Percentiles rank a stretch among this genome's conserved stretches.
Conservation (phyloP, 2,113 vertebrate species). For the Indicator indicator region DNA sequence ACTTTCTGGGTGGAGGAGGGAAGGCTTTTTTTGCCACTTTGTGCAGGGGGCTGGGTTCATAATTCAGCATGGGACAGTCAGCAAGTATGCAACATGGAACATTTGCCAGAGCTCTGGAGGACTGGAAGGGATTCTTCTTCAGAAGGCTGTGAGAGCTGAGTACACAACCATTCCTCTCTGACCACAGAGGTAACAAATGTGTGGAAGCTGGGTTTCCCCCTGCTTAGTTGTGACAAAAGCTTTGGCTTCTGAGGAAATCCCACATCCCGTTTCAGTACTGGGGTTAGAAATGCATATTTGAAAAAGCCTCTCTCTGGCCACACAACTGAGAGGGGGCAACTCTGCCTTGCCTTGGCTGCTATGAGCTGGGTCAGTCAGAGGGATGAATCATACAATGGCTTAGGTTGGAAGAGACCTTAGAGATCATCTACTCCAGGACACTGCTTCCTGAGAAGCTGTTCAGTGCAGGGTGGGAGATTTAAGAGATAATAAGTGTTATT, state of each 20-base stretch:
- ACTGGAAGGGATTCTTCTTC: slow-evolving; percentile 33
- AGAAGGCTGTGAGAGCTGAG: neutral
- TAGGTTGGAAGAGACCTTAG: no score
- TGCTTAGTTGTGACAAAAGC: neutral
- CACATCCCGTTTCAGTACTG: neutral
- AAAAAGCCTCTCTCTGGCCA: neutral
- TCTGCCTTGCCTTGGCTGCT: neutral
- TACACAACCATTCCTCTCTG: neutral
- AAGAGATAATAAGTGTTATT: neutral
- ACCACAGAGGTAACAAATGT: neutral
- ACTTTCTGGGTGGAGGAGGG: slow-evolving; percentile 27
- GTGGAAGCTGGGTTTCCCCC: neutral
- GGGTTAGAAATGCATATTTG: neutral
- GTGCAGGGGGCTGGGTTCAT: slow-evolving; percentile 12
- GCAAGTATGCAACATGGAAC: slow-evolving; percentile 13
- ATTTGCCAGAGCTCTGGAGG: slow-evolving; percentile 36
- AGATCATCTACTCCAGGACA: no score
- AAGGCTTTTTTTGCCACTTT: neutral
- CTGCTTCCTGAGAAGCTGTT: neutral
- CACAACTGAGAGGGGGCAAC: neutral
- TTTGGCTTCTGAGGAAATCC: neutral
- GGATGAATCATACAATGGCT: no score
- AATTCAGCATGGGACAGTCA: slow-evolving; percentile 20
- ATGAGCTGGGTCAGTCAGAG: neutral
- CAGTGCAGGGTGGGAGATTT: neutral